Base-by-base conservation (phyloP, 1,140 invertebrate genomes). In the Micrasema minimum region DNA sequence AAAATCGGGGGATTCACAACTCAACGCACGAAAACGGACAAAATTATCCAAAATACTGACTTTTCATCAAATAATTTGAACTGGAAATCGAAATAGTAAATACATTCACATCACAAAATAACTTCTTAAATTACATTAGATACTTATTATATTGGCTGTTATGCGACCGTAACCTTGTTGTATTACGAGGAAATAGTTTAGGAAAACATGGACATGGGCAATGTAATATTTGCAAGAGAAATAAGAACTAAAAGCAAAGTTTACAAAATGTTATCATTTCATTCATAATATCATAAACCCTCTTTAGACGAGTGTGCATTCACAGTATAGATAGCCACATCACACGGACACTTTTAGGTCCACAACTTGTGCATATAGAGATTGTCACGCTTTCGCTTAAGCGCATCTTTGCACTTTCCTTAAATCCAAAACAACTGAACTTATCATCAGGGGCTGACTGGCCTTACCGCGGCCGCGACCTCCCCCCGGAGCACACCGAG, bases 381-480 rank as follows among this genome's bases (percentile, higher is more conserved):
- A 64, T 26, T 64, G 67, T 51, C 69, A 75, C 70, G 73, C 73
- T 75, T 75, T 59, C 23, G 73, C 73, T 75, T 75, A 59, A 69
- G 69, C 73, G 68, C 68, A 71, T 71, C 37, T 57, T 72, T 66
- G 66, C 67, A 69, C 64, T 55, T 68, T 66, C 62, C 55, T 65
- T 71, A 38, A 64, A 64, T 66, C 65, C 65, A 55, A 67, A 55
- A 48, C 22, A 66, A 71, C 41, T 72, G 48, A 72, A 62, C 67
- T 74, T 51, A 69, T 67, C 61, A 75, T 72, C 83, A 85, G 83
- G 83, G 82, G 83, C 81, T 80, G 83, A 84, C 82, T 85, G 83
- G 83, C 82, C 83, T 80, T 85, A 84, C 83, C 82, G 80, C 80
- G 81, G 76, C 81, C 82, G 77, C 81, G 81, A 79, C 74, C 79